Conservation (phyloP, 2,797 vertebrate genomes). For the Schizothorax lantsangensis region DNA sequence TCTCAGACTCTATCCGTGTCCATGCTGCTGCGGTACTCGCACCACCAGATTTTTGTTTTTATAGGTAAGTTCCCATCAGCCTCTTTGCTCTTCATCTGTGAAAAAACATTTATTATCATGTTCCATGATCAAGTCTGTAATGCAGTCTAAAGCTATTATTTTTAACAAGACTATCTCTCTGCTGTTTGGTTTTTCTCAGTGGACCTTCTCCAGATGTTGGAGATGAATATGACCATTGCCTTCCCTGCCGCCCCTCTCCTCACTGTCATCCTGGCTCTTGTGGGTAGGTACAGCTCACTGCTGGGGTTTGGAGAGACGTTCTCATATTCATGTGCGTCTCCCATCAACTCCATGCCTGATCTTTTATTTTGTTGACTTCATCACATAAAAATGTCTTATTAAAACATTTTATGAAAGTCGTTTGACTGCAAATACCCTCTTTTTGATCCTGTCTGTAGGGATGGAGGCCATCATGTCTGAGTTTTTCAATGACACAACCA, state of each 20-base stretch:
- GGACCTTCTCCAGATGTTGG: constrained; percentile 98
- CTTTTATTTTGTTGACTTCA: neutral
- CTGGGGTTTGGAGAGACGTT: neutral
- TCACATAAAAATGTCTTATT: neutral
- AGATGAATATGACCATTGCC: constrained; percentile 99
- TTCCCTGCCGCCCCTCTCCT: constrained; percentile 96
- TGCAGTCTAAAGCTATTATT: neutral
- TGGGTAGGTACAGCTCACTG: constrained; percentile 80
- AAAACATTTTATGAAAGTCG: neutral
- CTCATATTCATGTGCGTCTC: neutral
- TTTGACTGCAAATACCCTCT: neutral
- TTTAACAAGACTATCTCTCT: neutral
- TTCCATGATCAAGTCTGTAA: neutral
- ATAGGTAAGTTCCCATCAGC: constrained; percentile 84
- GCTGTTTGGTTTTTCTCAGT: constrained; percentile 75
- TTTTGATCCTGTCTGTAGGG: constrained; percentile 74
- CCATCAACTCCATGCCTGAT: neutral
- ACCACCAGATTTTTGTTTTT: constrained; percentile 99
- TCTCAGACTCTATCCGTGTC: constrained; percentile 94
- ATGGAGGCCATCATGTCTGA: constrained; percentile 99
- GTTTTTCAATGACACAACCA: constrained; percentile 98
- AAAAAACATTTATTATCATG: neutral
- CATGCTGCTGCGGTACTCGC: constrained; percentile 95
- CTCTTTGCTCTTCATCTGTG: neutral
- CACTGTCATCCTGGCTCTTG: constrained; percentile 95